Conservation (phyloP, 2,888 invertebrate genomes). For the Lochmaea capreae region DNA sequence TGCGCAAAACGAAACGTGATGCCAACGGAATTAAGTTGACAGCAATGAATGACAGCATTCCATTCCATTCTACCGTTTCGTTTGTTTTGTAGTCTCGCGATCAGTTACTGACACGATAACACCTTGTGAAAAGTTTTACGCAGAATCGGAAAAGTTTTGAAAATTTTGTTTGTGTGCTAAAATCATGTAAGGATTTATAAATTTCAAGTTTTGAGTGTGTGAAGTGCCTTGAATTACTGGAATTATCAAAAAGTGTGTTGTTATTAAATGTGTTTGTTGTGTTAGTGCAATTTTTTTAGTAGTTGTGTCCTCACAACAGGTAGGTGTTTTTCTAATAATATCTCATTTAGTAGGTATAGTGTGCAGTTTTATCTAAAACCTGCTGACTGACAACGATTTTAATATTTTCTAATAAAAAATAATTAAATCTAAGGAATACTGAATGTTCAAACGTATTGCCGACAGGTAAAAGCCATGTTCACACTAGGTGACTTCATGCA, state of each 20-base stretch:
- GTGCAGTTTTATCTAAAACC: slow-evolving; percentile 9
- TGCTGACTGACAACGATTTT: background rate
- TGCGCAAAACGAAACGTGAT: slow-evolving; percentile 30
- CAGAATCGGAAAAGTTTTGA: slow-evolving; percentile 44
- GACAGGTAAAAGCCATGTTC: slow-evolving; percentile 63
- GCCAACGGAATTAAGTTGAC: slow-evolving; percentile 33
- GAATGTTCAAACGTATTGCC: slow-evolving; percentile 49
- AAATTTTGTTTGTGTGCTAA: slow-evolving; percentile 39
- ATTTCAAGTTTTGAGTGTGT: slow-evolving; percentile 38
- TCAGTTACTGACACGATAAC: slow-evolving; percentile 34
- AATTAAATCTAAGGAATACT: slow-evolving; percentile 42
- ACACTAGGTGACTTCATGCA: slow-evolving; percentile 57
- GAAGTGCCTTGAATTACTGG: slow-evolving; percentile 41
- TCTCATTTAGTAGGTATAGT: slow-evolving; percentile 9
- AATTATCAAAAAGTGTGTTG: slow-evolving; percentile 34
- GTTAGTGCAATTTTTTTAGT: slow-evolving; percentile 52
- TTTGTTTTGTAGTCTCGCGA: slow-evolving; percentile 40
- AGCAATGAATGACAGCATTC: slow-evolving; percentile 32
- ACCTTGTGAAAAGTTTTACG: slow-evolving; percentile 43
- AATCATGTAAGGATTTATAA: slow-evolving; percentile 42
- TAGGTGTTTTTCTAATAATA: slow-evolving; percentile 46
- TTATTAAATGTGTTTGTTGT: slow-evolving; percentile 46
- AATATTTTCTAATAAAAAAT: slow-evolving; percentile 37
- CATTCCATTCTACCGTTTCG: slow-evolving; percentile 38
- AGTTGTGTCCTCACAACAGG: slow-evolving; percentile 56